Percentiles rank a stretch among this genome's conserved stretches.
Conservation (phyloP, 2,888 invertebrate species). For the Agelastica alni region DNA sequence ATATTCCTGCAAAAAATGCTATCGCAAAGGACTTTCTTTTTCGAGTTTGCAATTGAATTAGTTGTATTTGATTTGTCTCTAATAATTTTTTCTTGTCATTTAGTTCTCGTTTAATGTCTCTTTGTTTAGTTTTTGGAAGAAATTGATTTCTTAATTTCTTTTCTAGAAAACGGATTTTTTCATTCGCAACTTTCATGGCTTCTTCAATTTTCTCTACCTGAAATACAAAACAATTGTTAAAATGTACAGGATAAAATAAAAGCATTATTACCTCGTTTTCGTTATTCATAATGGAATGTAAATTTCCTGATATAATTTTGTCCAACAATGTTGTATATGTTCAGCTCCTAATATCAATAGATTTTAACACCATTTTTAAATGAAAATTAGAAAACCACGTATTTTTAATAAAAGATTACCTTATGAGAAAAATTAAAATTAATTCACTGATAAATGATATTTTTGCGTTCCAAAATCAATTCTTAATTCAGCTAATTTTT, state of each 20-base stretch:
- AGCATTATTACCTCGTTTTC: background rate
- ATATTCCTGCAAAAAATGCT: conserved; percentile 12
- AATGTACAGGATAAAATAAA: background rate
- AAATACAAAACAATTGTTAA: conserved; percentile 27
- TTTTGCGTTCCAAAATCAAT: too few relatives aligned
- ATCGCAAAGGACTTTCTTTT: conserved; percentile 44
- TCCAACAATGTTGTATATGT: too few relatives aligned
- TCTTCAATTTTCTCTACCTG: conserved; percentile 50
- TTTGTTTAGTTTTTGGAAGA: conserved; percentile 41
- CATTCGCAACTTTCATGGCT: conserved; percentile 46
- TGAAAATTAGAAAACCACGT: too few relatives aligned
- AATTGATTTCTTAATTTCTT: conserved; percentile 41
- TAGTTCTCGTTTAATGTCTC: conserved; percentile 46
- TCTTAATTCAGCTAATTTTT: too few relatives aligned
- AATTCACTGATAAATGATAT: too few relatives aligned
- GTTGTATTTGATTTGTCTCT: conserved; percentile 46
- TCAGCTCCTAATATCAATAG: too few relatives aligned
- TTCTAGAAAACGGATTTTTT: conserved; percentile 46
- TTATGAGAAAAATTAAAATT: too few relatives aligned
- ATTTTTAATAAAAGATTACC: too few relatives aligned
- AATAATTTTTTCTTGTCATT: conserved; percentile 50
- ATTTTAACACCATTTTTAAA: too few relatives aligned
- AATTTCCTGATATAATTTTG: background rate
- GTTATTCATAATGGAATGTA: background rate
- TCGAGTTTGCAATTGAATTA: conserved; percentile 47